phyloP scores from a whole-genome alignment of 2,888 invertebrate genomes.

The Trichopoda pennipes region DNA sequence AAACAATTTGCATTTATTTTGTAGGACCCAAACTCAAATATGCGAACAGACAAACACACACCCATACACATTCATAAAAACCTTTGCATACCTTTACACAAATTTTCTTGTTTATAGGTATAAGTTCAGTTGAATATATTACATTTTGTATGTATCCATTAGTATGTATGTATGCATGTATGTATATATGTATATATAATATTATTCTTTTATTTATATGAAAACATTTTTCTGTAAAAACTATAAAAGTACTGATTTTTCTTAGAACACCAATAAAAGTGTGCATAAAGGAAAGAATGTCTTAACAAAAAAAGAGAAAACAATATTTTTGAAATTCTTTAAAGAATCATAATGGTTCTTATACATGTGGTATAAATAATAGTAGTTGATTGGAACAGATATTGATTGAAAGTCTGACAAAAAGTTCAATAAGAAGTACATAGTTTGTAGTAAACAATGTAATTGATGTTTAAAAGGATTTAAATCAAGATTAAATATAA shows the following conservation, averaged over 20 bases:
- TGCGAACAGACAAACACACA: not conserved
- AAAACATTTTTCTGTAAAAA: conserved; percentile 20
- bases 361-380: not conserved
- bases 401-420: not conserved
- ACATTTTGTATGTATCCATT: not conserved
- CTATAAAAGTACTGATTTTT: conserved; percentile 30
- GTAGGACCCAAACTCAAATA: conserved; percentile 42
- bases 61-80: not conserved
- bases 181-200: no score
- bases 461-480: no score
- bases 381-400: not conserved
- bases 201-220: conserved; percentile 9
- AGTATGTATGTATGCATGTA: no score
- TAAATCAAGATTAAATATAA: no score
- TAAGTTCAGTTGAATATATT: not conserved
- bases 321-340: conserved; percentile 2
- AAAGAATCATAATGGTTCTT: conserved; percentile 21
- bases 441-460: no score
- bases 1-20: conserved; percentile 65
- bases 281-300: conserved; percentile 5
- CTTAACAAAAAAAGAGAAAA: not conserved
- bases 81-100: not conserved
- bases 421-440: no score
- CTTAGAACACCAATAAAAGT: conserved; percentile 28
- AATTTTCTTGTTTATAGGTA: not conserved